phyloP scores from a whole-genome alignment of 2,888 invertebrate species.

The Pristionchus japonicus region DNA sequence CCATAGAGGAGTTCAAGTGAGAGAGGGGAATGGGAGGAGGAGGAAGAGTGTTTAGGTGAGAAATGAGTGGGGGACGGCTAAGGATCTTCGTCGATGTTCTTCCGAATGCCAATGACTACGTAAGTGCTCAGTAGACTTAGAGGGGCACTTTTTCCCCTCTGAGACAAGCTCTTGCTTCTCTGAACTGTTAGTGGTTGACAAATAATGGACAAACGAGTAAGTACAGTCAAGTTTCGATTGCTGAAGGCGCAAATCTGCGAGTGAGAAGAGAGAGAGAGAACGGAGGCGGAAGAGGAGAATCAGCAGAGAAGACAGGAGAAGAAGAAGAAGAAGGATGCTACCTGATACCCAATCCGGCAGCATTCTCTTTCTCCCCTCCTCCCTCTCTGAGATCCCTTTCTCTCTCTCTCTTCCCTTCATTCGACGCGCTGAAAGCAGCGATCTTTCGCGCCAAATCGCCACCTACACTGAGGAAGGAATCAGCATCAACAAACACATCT shows the following conservation, averaged over 20 bases:
- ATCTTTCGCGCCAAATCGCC: not conserved
- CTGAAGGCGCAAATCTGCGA: not conserved
- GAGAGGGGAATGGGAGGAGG: not conserved
- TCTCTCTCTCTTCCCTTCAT: not conserved
- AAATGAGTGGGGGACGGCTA: not conserved
- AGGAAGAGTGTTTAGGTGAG: slow-evolving; percentile 17
- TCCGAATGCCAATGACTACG: not conserved
- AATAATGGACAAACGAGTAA: not conserved
- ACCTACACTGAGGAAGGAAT: not conserved
- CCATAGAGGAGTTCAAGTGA: not conserved
- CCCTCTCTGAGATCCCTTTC: not conserved
- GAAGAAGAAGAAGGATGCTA: not conserved
- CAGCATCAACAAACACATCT: not conserved
- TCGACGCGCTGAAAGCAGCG: not conserved
- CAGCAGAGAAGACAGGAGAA: not conserved
- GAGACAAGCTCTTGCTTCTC: not conserved
- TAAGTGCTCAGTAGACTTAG: not conserved
- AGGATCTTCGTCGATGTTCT: not conserved
- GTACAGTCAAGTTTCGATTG: not conserved
- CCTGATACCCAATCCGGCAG: not conserved
- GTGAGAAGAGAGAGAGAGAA: slow-evolving; percentile 31
- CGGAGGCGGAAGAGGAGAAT: slow-evolving; percentile 2
- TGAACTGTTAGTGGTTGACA: not conserved
- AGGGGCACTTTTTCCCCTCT: slow-evolving; percentile 2
- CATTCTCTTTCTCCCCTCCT: not conserved